These are phyloP conservation scores for Colius striatus DNA, from an alignment of 2,113 vertebrate genomes.

Conservation along the genomic window DNA sequence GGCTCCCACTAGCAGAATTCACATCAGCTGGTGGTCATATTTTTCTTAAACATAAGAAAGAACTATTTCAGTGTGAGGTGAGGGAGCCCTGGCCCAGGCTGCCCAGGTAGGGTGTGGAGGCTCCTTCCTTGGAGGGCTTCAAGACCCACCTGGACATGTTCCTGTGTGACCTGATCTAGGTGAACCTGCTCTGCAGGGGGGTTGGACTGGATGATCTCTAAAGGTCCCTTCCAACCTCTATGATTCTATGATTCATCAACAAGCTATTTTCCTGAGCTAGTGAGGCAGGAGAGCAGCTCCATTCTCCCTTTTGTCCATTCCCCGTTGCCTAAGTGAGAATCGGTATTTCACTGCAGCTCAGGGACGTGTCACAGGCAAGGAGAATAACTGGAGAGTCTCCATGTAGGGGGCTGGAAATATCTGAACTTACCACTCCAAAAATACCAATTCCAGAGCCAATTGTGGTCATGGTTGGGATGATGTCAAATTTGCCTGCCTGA, in stretches of 20 bases:
- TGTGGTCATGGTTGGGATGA: constrained; percentile 95
- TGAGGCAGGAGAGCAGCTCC: not conserved
- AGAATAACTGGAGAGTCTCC: not conserved
- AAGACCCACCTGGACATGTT: too few relatives aligned
- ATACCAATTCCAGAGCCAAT: constrained; percentile 98
- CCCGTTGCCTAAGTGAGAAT: not conserved
- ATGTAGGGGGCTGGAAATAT: not conserved
- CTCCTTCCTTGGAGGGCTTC: too few relatives aligned
- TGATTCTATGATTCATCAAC: too few relatives aligned
- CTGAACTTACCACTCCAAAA: constrained; percentile 92
- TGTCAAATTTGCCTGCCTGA: constrained; percentile 95
- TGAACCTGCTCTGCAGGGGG: too few relatives aligned
- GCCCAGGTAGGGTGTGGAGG: too few relatives aligned
- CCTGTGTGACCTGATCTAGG: too few relatives aligned
- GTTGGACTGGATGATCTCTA: too few relatives aligned
- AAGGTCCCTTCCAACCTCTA: too few relatives aligned
- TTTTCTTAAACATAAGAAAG: too few relatives aligned
- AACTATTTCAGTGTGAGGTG: too few relatives aligned
- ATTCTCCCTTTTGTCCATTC: not conserved
- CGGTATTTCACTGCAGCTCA: not conserved
- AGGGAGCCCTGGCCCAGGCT: too few relatives aligned
- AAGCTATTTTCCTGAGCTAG: not conserved
- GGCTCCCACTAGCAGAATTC: not conserved
- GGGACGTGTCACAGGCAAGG: not conserved
- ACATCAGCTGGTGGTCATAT: not conserved